phyloP scores from a whole-genome alignment of 2,888 invertebrate genomes.

The Drosophila atripex region DNA sequence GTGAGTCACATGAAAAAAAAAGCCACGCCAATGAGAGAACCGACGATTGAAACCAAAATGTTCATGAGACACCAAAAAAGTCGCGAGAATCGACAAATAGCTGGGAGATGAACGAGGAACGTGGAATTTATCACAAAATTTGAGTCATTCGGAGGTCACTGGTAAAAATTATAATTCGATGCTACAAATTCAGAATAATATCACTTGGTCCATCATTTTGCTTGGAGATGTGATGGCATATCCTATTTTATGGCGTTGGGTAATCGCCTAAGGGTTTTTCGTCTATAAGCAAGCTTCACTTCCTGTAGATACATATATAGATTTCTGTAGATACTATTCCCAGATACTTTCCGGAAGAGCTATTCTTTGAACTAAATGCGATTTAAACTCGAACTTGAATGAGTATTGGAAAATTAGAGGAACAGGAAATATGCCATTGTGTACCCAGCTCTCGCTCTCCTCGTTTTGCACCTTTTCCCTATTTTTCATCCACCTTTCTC shows the following conservation, averaged over 20 bases:
- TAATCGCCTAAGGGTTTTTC: too few relatives aligned
- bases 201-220: background rate
- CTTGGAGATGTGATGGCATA: background rate
- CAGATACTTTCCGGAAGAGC: background rate
- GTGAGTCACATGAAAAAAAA: background rate
- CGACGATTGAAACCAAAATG: constrained; percentile 5
- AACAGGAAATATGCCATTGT: too few relatives aligned
- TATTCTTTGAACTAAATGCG: too few relatives aligned
- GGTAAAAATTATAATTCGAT: constrained; percentile 20
- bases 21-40: background rate
- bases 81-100: constrained; percentile 9
- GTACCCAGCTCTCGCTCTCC: background rate
- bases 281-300: background rate
- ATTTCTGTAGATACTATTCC: background rate
- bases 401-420: too few relatives aligned
- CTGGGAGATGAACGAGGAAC: constrained; percentile 8
- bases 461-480: background rate
- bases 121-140: constrained; percentile 21
- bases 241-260: too few relatives aligned
- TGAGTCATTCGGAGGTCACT: constrained; percentile 23
- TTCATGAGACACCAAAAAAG: constrained; percentile 9
- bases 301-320: background rate
- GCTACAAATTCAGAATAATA: constrained; percentile 1
- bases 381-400: too few relatives aligned
- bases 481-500: background rate